Base-by-base conservation (phyloP, 2,113 vertebrate species). In the Thunnus thynnus region DNA sequence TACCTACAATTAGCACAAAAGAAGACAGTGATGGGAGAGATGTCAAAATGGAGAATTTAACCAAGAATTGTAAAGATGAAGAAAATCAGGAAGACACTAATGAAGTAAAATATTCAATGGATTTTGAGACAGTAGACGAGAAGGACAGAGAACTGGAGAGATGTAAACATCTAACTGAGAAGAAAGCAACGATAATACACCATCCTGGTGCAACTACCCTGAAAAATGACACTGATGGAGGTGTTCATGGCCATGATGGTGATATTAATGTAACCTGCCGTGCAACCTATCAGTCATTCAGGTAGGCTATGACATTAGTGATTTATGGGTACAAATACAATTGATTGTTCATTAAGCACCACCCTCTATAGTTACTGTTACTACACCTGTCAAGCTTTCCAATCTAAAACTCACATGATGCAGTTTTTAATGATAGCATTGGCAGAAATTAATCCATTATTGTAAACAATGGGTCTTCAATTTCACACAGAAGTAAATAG, bases 221-320 rank as follows among this genome's bases (percentile, higher is more conserved):
- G 0, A 1, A 36, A 11, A 51, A 57, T 18, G 13, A 30, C 52
- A 7, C 16, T 3, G 66, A 36, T 0, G 32, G 41, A 68, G 60
- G 25, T 1, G 0, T 5, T 20, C 55, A 70, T 1, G 9, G 80
- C 60, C 36, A 3, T 13, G 20, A 66, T 30, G 30, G n/a, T 10
- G 52, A 48, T 3, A 58, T 16, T 0, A 1, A 3, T 7, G 10
- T 32, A 66, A 67, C 56, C 54, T 65, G 9, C 20, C 2, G 22
- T 4, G 41, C 47, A 36, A 11, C 77, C 8, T 50, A 64, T 63
- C 68, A 11, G 32, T 47, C 72, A 8, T 17, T 32, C 76, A 85
- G 90, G 88, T 92, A 55, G 10, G 72, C 44, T 17, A 36, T 52
- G 13, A 3, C 5, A 10, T 60, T 61, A 25, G 8, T 16, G 0